Evolutionary conservation across 2,888 invertebrate genomes (phyloP), one percentile per base, ranked within the genome.

Genomic region (Troglohyphantes excavatus): DNA sequence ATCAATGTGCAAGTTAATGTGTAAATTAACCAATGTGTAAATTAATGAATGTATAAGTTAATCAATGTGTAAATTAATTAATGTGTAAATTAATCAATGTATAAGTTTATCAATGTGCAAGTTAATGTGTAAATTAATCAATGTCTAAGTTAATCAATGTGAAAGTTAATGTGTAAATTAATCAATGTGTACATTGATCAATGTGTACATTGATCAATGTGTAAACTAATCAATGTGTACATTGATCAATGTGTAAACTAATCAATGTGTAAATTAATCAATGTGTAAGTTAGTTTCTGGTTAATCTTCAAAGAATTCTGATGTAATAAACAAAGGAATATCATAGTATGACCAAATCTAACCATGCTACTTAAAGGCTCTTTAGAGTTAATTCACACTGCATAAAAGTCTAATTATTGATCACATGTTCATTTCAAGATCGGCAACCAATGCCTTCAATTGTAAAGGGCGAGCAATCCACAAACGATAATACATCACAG

Each of bases 401-500:
- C 21, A 59, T 61, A 75, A 26, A 17, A 59, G 13, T 29, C 61
- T 75, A 59, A 61, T 19, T 61, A 75, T 33, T 33, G 5, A 6
- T 33, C 33, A 33, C 33, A 3, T 6, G 9, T 33, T 33, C 33
- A 33, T 13, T n/a, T 53, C 53, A 53, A 17, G n/a, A n/a, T 53
- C 13, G 39, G 39, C 39, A 13, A 2, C 39, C 76, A n/a, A n/a
- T n/a, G n/a, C n/a, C n/a, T n/a, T n/a, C n/a, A n/a, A n/a, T n/a
- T n/a, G n/a, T 26, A 67, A 81, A 81, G 29, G 33, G 67, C 29
- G 53, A 81, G 81, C 87, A 81, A 88, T 88, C 75, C 87, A 81
- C 65, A 59, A 27, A 43, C 26, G 23, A 67, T 26, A 33, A 73
- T 2, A 79, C 63, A 87, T 72, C 86, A 87, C 75, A 81, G 67